Base-by-base conservation (phyloP, 2,113 vertebrate genomes). In the Psilopogon haemacephalus region DNA sequence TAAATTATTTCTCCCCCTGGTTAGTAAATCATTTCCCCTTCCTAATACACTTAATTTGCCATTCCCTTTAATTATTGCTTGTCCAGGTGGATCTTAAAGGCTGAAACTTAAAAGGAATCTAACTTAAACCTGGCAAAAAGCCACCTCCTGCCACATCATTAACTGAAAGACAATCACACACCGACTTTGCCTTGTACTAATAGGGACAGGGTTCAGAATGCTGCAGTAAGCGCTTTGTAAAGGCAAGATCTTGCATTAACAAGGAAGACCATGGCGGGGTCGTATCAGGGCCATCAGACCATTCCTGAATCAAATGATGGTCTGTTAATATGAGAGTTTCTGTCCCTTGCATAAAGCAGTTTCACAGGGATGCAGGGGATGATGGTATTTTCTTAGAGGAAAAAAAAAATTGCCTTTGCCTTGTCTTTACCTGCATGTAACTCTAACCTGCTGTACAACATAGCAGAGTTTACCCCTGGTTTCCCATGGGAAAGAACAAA, bases 1-100 rank as follows among this genome's bases (percentile, higher is more conserved):
- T 94, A 96, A 95, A 88, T 95, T 88, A 96, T 95, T 95, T 96
- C 87, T 95, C 69, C 83, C 71, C 64, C n/a, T 80, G 58, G 82
- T 96, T 94, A 93, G 96, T 96, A 96, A 94, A 96, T 92, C 28
- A 93, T 95, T 96, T 96, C 93, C 91, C 89, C 32, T 95, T 96
- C 85, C 85, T 94, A 95, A 94, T 94, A 88, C 65, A 84, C 90
- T 95, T 91, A 95, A 94, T 96, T 96, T 92, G 91, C 82, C 84
- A 93, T 95, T 96, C 87, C 58, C 58, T 93, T 94, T 96, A 95
- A 96, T 96, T 95, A 90, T 69, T 96, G 79, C 91, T 94, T 95
- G 91, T 95, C 94, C 91, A 96, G 91, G 91, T 96, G 94, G 84
- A 94, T 95, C 89, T 95, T 91, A 93, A 93, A 96, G 56, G 60